Evolutionary conservation across 2,888 invertebrate genomes (phyloP).

Genomic region (Frankliniella intonsa): DNA sequence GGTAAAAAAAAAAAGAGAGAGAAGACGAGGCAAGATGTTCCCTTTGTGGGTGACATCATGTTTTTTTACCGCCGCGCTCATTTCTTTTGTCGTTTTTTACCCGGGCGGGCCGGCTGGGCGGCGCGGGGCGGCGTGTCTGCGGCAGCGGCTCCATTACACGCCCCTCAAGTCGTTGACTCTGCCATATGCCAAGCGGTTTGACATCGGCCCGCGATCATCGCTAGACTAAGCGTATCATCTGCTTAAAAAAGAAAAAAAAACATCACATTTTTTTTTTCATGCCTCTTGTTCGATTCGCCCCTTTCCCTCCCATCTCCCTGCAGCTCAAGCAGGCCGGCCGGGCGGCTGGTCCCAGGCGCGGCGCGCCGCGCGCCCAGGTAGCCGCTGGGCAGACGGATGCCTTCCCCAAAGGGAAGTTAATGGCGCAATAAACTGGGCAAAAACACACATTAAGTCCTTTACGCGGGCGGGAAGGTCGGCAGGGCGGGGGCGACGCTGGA

Average conservation of each 20-base stretch:
- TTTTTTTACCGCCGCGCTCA: background rate
- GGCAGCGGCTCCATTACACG: background rate
- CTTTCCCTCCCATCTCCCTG: no score
- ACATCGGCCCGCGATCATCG: no score
- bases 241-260: no score
- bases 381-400: no score
- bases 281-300: no score
- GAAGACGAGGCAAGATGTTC: background rate
- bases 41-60: background rate
- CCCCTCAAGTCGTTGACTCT: conserved; percentile 15
- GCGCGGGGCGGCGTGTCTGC: background rate
- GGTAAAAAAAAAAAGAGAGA: background rate
- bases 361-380: no score
- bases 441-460: background rate
- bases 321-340: no score
- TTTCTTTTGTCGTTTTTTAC: conserved; percentile 9
- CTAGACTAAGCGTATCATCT: no score
- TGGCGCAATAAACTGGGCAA: background rate
- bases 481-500: no score
- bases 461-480: no score
- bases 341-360: background rate
- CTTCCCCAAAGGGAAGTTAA: background rate
- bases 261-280: no score
- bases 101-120: background rate
- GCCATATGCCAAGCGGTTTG: background rate